Base-by-base conservation (phyloP, 1,140 invertebrate genomes). In the Hydropsyche tenuis region DNA sequence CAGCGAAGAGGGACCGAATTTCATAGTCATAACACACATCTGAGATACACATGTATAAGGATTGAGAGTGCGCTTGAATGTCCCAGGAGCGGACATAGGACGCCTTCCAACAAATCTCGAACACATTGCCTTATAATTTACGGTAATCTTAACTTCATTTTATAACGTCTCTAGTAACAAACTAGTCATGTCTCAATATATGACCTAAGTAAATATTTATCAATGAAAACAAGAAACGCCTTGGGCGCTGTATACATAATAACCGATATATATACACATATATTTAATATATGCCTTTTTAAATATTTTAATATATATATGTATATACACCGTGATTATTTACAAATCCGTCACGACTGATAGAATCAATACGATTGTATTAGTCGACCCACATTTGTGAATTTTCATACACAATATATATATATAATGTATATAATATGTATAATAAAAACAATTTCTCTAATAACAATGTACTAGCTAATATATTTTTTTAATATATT, bases 401-500 rank as follows among this genome's bases (percentile, higher is more conserved):
- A 51, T 51, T 48, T 48, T 18, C n/a, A n/a, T n/a, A 23, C 22
- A 12, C 12, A 16, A 4, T 18, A 42, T 69, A 69, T 66, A 42
- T 16, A 42, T 72, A 72, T 72, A 72, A 6, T 46, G 1, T 66
- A 46, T 73, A 62, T 68, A 20, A 65, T 46, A 68, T 70, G 27
- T 23, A 62, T 72, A 63, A 77, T 75, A 77, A 77, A 73, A 77
- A 73, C 22, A 27, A 42, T 27, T 27, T 74, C 72, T 73, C 76
- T 77, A 77, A 73, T 77, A 77, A 77, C 76, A 77, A 77, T 75
- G 73, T 73, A 73, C 73, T 77, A 77, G 65, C 76, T 77, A 77
- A 70, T 75, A 69, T 45, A 69, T 30, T 51, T 46, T 46, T 53
- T 18, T 42, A 12, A 51, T 69, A 43, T 43, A 69, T 69, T 46